A percentile compares a stretch with the other conserved stretches of the same genome.
phyloP scores from a whole-genome alignment of 2,113 vertebrate genomes.

The Ophthalmolycus amberensis region DNA sequence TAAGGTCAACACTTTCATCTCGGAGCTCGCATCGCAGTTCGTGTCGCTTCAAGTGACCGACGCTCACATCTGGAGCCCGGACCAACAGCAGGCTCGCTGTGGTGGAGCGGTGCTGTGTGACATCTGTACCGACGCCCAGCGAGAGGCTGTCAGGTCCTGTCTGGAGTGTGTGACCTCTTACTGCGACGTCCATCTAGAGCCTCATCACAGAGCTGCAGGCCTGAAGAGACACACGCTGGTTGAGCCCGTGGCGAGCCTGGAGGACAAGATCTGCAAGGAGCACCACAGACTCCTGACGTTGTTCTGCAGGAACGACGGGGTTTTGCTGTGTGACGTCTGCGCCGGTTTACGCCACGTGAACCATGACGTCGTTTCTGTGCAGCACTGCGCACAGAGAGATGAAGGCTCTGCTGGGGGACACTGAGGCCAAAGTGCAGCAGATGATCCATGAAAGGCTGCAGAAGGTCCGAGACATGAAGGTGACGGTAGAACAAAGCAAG shows the following conservation, averaged over 20 bases:
- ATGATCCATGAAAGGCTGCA: slow-evolving; percentile 58
- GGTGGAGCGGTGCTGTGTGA: slow-evolving; percentile 56
- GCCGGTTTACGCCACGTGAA: not conserved
- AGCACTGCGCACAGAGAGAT: not conserved
- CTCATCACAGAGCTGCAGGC: slow-evolving; percentile 59
- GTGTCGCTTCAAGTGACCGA: slow-evolving; percentile 17
- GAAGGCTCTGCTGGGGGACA: slow-evolving; percentile 16
- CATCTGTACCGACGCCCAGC: slow-evolving; percentile 39
- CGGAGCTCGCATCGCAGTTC: slow-evolving; percentile 46
- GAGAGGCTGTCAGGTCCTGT: slow-evolving; percentile 69
- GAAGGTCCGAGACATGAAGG: slow-evolving; percentile 17
- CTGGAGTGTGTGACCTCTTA: slow-evolving; percentile 71
- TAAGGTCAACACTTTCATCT: slow-evolving; percentile 74
- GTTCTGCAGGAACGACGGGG: slow-evolving; percentile 49
- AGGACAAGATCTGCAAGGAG: slow-evolving; percentile 56
- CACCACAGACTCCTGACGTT: slow-evolving; percentile 32
- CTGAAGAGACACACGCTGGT: slow-evolving; percentile 70
- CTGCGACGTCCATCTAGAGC: slow-evolving; percentile 67
- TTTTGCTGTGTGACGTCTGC: slow-evolving; percentile 61
- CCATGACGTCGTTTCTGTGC: slow-evolving; percentile 26
- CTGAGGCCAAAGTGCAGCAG: slow-evolving; percentile 23
- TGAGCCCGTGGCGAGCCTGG: slow-evolving; percentile 36
- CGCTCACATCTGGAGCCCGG: not conserved
- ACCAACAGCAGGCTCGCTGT: not conserved
- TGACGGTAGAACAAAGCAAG: not conserved